Conservation (phyloP, 1,140 invertebrate species). For the Calycopis cecrops region DNA sequence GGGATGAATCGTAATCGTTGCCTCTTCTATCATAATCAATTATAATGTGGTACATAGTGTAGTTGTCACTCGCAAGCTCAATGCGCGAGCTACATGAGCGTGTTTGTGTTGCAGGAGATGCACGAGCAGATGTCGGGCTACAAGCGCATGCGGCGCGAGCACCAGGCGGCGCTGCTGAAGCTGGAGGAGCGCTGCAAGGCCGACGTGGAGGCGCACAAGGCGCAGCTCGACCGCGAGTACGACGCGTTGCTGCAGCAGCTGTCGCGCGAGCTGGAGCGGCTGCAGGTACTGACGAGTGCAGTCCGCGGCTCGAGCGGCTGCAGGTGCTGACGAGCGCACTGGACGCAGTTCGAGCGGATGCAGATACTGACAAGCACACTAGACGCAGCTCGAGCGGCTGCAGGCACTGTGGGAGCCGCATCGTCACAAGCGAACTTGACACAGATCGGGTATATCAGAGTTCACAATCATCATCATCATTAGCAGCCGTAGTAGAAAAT, state of each 20-base stretch:
- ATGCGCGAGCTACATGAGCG: neutral
- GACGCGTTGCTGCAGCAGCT: constrained; percentile 93
- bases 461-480: no score
- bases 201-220: constrained; percentile 98
- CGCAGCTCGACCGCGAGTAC: constrained; percentile 96
- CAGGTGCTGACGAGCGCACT: constrained; percentile 13
- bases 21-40: no score
- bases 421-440: neutral
- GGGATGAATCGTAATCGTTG: no score
- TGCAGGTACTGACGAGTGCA: constrained; percentile 76
- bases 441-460: no score
- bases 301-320: constrained; percentile 9
- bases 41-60: no score
- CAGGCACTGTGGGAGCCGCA: neutral
- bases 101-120: constrained; percentile 86
- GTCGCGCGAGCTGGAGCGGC: constrained; percentile 92
- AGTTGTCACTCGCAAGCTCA: no score
- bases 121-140: constrained; percentile 99
- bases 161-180: constrained; percentile 94
- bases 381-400: no score
- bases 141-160: constrained; percentile 97
- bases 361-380: constrained; percentile 3
- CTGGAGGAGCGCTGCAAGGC: constrained; percentile 96
- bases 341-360: constrained; percentile 10
- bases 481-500: no score